Evolutionary conservation across 1,140 invertebrate species (phyloP).

Genomic region (Spodoptera litura): DNA sequence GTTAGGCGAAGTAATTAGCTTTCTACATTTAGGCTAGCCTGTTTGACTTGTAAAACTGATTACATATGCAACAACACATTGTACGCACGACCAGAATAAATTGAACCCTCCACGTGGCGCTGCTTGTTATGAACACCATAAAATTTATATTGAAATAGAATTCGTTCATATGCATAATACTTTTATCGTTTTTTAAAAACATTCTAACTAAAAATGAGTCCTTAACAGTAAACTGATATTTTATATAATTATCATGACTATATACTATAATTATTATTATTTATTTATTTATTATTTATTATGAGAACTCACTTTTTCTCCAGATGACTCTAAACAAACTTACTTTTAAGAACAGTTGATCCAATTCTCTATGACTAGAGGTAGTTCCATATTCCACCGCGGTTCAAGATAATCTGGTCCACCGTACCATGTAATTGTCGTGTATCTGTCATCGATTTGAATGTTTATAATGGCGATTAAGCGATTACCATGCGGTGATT

Average conservation of each 20-base stretch:
- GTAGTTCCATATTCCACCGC: background rate
- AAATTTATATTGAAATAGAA: background rate
- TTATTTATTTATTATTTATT: no score
- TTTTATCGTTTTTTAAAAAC: no score
- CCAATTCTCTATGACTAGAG: background rate
- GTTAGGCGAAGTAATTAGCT: slow-evolving; percentile 40
- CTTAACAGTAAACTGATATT: no score
- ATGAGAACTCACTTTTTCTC: no score
- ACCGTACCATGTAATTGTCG: slow-evolving; percentile 8
- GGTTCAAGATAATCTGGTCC: slow-evolving; percentile 4
- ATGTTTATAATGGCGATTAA: slow-evolving; percentile 42
- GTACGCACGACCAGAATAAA: slow-evolving; percentile 4
- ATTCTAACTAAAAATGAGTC: no score
- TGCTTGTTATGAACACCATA: background rate
- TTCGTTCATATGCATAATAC: no score
- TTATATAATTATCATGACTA: no score
- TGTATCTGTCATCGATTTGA: slow-evolving; percentile 17
- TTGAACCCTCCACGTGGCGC: background rate
- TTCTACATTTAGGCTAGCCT: slow-evolving; percentile 30
- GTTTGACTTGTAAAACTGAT: slow-evolving; percentile 45
- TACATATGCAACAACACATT: slow-evolving; percentile 39
- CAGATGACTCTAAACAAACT: no score
- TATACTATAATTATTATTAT: no score
- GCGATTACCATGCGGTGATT: slow-evolving; percentile 38
- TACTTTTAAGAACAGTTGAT: background rate